Evolutionary conservation across 2,888 invertebrate species (phyloP).

Genomic region (Hemistola chrysoprasaria): DNA sequence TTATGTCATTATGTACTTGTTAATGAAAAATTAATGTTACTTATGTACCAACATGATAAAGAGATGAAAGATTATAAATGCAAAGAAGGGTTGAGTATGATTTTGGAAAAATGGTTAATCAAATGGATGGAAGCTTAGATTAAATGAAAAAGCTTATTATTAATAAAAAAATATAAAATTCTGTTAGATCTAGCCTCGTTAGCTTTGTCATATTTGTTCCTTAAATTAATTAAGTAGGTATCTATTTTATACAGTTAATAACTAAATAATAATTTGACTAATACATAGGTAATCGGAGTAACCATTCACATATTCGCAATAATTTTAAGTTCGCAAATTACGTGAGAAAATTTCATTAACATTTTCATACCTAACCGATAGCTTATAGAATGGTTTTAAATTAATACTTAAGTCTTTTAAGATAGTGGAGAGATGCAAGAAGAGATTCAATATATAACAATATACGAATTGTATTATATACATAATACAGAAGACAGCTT

Average conservation of each 20-base stretch:
- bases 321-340: slow-evolving; percentile 29
- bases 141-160: slow-evolving; percentile 1
- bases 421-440: slow-evolving; percentile 29
- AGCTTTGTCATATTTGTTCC: slow-evolving; percentile 66
- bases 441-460: slow-evolving; percentile 43
- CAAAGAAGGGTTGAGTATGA: too few species aligned
- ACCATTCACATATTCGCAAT: slow-evolving; percentile 50
- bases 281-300: slow-evolving; percentile 77
- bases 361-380: slow-evolving; percentile 6
- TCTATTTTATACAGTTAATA: slow-evolving; percentile 53
- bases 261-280: slow-evolving; percentile 67
- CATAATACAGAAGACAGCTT: slow-evolving; percentile 66
- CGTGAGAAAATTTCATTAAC: slow-evolving; percentile 9
- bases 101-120: too few species aligned
- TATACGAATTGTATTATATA: slow-evolving; percentile 71
- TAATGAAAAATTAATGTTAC: too few species aligned
- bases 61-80: too few species aligned
- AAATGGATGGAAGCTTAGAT: too few species aligned
- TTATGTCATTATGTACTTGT: too few species aligned
- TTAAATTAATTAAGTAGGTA: slow-evolving; percentile 53
- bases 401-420: slow-evolving; percentile 21
- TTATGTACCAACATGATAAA: too few species aligned
- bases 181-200: slow-evolving; percentile 60
- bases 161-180: slow-evolving; percentile 24
- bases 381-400: slow-evolving; percentile 11